A percentile compares a stretch with the other conserved stretches of the same genome.
These are phyloP conservation scores for Elmis aenea DNA, from an alignment of 2,888 invertebrate genomes.

Conservation along the genomic window DNA sequence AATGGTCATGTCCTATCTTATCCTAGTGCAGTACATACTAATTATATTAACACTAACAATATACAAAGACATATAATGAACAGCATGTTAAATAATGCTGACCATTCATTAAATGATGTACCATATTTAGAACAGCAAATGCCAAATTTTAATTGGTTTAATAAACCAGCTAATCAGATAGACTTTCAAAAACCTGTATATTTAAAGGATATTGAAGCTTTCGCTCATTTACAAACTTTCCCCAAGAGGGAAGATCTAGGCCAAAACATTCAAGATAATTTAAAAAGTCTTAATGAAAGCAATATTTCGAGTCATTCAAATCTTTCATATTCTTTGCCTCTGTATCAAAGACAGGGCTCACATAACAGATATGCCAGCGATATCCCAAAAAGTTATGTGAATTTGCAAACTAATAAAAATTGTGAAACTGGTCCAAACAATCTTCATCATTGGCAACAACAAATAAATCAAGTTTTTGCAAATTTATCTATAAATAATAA, in stretches of 20 bases:
- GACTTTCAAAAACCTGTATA: constrained; percentile 42
- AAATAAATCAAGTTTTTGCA: constrained; percentile 40
- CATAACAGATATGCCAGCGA: too few relatives aligned
- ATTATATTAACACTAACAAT: neutral
- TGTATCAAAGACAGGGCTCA: constrained; percentile 50
- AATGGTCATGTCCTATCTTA: neutral
- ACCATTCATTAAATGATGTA: constrained; percentile 1
- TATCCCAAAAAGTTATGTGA: too few relatives aligned
- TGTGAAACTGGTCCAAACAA: too few relatives aligned
- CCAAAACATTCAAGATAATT: neutral
- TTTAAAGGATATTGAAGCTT: constrained; percentile 35
- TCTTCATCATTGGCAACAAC: constrained; percentile 38
- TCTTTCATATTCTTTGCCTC: constrained; percentile 43
- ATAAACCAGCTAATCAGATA: constrained; percentile 40
- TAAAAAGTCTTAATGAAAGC: too few relatives aligned
- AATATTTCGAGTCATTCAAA: neutral
- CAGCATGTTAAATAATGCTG: neutral
- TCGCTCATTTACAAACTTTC: too few relatives aligned
- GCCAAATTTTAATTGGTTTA: constrained; percentile 39
- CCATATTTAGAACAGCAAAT: constrained; percentile 25
- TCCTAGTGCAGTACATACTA: too few relatives aligned
- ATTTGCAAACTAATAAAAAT: too few relatives aligned
- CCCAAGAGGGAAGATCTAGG: too few relatives aligned
- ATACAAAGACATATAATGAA: neutral
- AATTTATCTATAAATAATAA: constrained; percentile 34